Evolutionary conservation across 2,797 vertebrate species (phyloP).

Genomic region (Sebastolobus alascanus): DNA sequence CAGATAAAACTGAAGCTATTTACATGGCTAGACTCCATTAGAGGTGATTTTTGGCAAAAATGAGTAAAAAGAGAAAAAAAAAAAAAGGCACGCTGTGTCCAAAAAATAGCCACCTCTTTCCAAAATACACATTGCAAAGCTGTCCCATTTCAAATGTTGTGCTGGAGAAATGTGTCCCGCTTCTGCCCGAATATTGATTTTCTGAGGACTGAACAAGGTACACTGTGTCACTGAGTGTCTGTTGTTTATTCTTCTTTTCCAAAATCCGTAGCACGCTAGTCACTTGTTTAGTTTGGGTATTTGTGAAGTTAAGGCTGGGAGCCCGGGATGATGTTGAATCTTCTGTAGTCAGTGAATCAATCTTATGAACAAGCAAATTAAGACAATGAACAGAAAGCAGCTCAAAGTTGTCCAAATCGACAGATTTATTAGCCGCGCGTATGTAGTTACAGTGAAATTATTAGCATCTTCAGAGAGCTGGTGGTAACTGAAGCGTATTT

Average conservation of each 20-base stretch:
- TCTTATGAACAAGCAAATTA: not conserved
- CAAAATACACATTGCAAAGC: not conserved
- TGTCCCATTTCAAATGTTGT: not conserved
- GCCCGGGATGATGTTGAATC: not conserved
- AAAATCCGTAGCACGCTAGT: not conserved
- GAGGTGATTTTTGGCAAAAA: not conserved
- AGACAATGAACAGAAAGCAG: not conserved
- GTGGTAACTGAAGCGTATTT: fast-evolving
- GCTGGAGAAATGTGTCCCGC: not conserved
- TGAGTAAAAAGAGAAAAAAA: not conserved
- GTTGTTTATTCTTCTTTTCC: not conserved
- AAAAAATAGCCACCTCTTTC: not conserved
- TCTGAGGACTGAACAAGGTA: not conserved
- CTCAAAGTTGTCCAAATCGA: not conserved
- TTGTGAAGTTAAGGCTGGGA: not conserved
- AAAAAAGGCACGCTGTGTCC: not conserved
- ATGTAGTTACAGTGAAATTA: too few species aligned
- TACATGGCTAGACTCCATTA: not conserved
- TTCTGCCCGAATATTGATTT: not conserved
- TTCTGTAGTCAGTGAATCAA: not conserved
- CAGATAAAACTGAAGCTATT: not conserved
- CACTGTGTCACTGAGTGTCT: not conserved
- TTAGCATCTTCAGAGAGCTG: too few species aligned
- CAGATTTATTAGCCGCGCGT: not conserved
- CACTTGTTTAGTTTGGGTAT: constrained; percentile 15